phyloP scores from a whole-genome alignment of 2,113 vertebrate genomes.

The Progne subis region DNA sequence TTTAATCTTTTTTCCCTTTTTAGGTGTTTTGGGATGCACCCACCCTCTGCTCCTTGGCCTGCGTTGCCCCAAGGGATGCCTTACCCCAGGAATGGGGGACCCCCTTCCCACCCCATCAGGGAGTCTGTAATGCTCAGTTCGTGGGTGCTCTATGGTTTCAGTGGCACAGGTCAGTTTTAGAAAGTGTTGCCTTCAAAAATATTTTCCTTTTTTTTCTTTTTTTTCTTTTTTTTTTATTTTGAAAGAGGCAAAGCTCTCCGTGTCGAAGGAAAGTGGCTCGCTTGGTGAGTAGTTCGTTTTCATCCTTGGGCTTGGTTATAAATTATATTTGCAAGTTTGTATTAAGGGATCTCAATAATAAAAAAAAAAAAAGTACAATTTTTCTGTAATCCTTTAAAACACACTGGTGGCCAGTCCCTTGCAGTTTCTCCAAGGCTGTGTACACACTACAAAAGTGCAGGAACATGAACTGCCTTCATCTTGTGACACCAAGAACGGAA shows the following conservation, averaged over 20 bases:
- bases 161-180: constrained; percentile 17
- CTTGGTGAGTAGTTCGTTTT: constrained; percentile 2
- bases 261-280: constrained; percentile 27
- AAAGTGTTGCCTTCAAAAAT: constrained; percentile 64
- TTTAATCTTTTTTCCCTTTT: background rate
- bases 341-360: constrained; percentile 27
- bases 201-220: background rate
- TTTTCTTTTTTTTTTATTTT: background rate
- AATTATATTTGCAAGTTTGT: constrained; percentile 38
- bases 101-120: background rate
- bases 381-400: constrained; percentile 61
- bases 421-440: constrained; percentile 35
- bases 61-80: background rate
- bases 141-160: background rate
- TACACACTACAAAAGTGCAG: constrained; percentile 59
- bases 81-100: background rate
- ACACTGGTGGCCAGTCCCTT: constrained; percentile 40
- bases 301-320: constrained; percentile 46
- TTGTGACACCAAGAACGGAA: constrained; percentile 57
- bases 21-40: background rate
- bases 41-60: background rate
- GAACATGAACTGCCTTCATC: constrained; percentile 40
- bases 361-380: constrained; percentile 32
- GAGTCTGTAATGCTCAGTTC: background rate
- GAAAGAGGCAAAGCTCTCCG: constrained; percentile 35